Base-by-base conservation (phyloP, 1,140 invertebrate genomes). In the Thalassaphorura encarpata region DNA sequence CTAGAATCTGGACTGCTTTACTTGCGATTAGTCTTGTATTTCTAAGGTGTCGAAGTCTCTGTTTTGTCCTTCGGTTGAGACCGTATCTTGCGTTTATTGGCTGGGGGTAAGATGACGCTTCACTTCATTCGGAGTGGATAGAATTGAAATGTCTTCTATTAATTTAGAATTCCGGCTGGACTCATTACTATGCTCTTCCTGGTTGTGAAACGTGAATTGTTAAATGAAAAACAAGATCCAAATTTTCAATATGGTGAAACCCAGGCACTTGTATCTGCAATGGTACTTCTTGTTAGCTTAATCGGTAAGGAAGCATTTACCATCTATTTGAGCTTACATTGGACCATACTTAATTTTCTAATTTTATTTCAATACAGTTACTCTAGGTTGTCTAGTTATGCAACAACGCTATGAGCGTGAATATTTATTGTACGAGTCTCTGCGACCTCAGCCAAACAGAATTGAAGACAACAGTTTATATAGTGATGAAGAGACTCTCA, bases 1-100 rank as follows among this genome's bases (percentile, higher is more conserved):
- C 84, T 28, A 74, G 89, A 24, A 73, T 92, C 27, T 93, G 87
- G 84, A 88, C 89, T 0, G 81, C 82, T 16, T 78, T 87, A 52
- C 75, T 94, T 46, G 85, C 89, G 18, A 73, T 87, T 21, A 80
- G 82, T 4, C 68, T 96, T 16, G 78, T 92, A 40, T 82, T 93
- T 66, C 72, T 94, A 26, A 83, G 89, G 69, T 84, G 81, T 52
- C 78, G 85, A 42, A 87, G 87, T 60, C 74, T 87, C 1, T 85
- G 84, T 67, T 89, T 84, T 71, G 81, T 90, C 24, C 69, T 87
- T 13, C 81, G 82, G 59, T 62, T 89, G 0, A 80, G 82, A 68
- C 82, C 82, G 24, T 77, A 79, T 66, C 76, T 92, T 62, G 75
- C 80, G 18, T 70, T 81, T 6, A 72, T 85, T 59, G 85, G 85